Conservation (phyloP, 2,888 invertebrate species). For the Pachymerium ferrugineum region DNA sequence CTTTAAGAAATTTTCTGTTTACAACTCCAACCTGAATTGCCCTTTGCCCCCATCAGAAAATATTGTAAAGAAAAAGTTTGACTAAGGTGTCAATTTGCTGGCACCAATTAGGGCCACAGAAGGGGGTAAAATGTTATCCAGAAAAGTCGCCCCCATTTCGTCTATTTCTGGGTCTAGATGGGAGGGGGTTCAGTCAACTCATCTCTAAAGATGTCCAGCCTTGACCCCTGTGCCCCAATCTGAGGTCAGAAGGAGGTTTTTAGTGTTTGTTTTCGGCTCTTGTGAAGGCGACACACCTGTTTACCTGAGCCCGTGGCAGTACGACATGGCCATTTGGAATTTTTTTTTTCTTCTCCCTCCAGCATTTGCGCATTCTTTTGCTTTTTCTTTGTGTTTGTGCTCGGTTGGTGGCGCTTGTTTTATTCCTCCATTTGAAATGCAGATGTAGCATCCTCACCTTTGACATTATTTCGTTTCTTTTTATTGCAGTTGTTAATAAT, state of each 20-base stretch:
- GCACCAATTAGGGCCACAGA: background rate
- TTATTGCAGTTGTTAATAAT: background rate
- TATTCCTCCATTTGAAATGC: background rate
- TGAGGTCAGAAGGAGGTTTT: conserved; percentile 3
- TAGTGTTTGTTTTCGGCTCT: conserved; percentile 20
- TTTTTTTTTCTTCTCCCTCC: background rate
- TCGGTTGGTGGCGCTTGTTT: background rate
- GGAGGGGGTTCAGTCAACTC: no score
- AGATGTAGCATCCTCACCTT: background rate
- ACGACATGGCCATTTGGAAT: background rate
- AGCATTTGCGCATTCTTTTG: background rate
- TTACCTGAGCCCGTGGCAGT: background rate
- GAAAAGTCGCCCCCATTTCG: background rate
- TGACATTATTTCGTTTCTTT: background rate
- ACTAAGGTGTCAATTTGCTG: conserved; percentile 4
- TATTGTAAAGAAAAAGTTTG: background rate
- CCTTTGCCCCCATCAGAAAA: no score
- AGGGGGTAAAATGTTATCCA: background rate
- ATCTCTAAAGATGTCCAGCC: background rate
- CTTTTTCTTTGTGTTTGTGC: background rate
- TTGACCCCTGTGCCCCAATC: background rate
- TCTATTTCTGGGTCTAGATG: background rate
- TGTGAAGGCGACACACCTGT: conserved; percentile 25
- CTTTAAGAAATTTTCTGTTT: no score
- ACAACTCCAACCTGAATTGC: no score